Percentiles rank a stretch among this genome's conserved stretches.
These are phyloP conservation scores for Mus spicilegus DNA, from an alignment of 2,113 vertebrate species.

Conservation along the genomic window DNA sequence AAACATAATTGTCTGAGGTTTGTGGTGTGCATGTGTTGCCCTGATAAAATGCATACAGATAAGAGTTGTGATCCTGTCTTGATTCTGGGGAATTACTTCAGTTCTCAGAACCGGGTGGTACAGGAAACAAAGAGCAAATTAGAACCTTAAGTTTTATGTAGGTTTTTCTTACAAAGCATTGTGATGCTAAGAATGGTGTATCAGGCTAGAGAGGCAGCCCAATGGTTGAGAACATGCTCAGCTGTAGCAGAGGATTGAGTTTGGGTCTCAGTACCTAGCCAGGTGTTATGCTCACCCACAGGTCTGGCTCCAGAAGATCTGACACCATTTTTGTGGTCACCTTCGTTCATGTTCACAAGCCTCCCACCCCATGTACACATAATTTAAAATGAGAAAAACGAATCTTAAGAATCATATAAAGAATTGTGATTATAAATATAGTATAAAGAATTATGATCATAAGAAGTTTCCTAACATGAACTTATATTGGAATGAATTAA, in stretches of 20 bases:
- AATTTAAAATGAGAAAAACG: neutral
- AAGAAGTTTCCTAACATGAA: neutral
- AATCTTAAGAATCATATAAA: neutral
- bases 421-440: neutral
- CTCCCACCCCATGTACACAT: neutral
- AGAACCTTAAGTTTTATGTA: neutral
- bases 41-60: neutral
- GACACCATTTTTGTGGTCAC: neutral
- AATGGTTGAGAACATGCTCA: too few species aligned
- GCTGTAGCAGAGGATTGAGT: too few species aligned
- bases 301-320: neutral
- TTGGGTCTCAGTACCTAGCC: neutral
- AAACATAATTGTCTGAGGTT: neutral
- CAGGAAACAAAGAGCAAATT: slow-evolving; percentile 15
- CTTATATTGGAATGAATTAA: neutral
- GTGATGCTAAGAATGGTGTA: neutral
- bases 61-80: neutral
- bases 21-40: neutral
- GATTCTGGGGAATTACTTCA: neutral
- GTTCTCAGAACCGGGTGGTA: neutral
- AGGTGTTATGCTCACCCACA: too few species aligned
- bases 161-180: neutral
- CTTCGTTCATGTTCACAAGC: too few species aligned
- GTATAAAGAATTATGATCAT: neutral
- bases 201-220: neutral